Evolutionary conservation across 2,113 vertebrate genomes (phyloP).

Genomic region (Aegithalos caudatus): DNA sequence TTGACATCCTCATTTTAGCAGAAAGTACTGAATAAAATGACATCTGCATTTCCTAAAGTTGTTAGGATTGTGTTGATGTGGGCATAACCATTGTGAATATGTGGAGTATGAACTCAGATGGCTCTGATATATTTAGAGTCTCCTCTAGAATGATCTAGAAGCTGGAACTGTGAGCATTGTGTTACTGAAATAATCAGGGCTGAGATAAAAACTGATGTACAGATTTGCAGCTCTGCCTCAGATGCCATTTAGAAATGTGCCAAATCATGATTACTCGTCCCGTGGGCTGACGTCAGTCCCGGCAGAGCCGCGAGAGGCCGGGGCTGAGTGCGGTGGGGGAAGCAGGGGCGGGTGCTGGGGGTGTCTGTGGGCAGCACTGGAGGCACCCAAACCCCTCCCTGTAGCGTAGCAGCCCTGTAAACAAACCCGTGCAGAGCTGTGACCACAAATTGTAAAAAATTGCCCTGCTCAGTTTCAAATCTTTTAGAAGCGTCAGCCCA

Average conservation of each 20-base stretch:
- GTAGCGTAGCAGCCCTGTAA: neutral
- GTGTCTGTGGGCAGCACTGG: neutral
- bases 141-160: neutral
- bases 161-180: neutral
- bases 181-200: neutral
- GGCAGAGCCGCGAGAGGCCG: neutral
- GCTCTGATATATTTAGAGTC: neutral
- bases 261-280: neutral
- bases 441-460: neutral
- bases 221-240: neutral
- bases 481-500: neutral
- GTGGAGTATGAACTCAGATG: neutral
- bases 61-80: neutral
- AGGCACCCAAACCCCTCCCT: neutral
- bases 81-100: neutral
- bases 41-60: neutral
- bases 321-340: neutral
- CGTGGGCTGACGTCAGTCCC: neutral
- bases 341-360: neutral
- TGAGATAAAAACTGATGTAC: neutral
- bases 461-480: neutral
- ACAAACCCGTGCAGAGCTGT: neutral
- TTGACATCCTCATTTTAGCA: neutral
- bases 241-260: constrained; percentile 59
- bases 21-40: neutral